phyloP scores from a whole-genome alignment of 1,140 invertebrate genomes.

The Drosophila lacertosa region DNA sequence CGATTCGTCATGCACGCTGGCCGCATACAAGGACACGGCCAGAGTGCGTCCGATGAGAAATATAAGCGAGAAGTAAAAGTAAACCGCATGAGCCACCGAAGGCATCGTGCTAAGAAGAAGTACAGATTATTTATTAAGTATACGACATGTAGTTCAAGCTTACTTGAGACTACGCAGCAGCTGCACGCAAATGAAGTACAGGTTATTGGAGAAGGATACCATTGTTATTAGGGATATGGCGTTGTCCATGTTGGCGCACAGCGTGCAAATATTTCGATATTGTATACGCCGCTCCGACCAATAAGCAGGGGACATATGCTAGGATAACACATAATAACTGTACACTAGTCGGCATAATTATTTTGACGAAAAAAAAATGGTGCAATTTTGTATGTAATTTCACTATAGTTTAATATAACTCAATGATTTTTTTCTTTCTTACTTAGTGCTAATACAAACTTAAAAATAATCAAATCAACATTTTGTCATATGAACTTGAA shows the following conservation, averaged over 20 bases:
- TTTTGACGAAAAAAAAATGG: too few species aligned
- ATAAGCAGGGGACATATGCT: conserved; percentile 70
- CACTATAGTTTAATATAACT: too few species aligned
- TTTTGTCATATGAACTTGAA: too few species aligned
- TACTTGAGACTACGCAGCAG: conserved; percentile 75
- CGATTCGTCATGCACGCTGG: conserved; percentile 87
- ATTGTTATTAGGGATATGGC: conserved; percentile 82
- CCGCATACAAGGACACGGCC: conserved; percentile 86
- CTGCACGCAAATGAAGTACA: conserved; percentile 83
- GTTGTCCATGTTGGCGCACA: conserved; percentile 72
- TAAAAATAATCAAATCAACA: too few species aligned
- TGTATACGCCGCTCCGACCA: conserved; percentile 76
- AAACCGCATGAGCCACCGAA: conserved; percentile 82
- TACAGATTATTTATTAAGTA: not conserved
- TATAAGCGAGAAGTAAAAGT: conserved; percentile 88
- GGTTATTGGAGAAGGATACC: conserved; percentile 81
- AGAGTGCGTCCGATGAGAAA: conserved; percentile 87
- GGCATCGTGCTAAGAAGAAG: conserved; percentile 72
- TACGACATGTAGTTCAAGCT: not conserved
- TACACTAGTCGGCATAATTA: too few species aligned
- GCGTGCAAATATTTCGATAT: conserved; percentile 76
- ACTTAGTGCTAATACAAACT: too few species aligned
- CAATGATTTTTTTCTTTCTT: too few species aligned
- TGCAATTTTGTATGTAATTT: too few species aligned
- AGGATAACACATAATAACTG: not conserved